These are phyloP conservation scores for Eurois occulta DNA, from an alignment of 2,888 invertebrate species.

Conservation along the genomic window DNA sequence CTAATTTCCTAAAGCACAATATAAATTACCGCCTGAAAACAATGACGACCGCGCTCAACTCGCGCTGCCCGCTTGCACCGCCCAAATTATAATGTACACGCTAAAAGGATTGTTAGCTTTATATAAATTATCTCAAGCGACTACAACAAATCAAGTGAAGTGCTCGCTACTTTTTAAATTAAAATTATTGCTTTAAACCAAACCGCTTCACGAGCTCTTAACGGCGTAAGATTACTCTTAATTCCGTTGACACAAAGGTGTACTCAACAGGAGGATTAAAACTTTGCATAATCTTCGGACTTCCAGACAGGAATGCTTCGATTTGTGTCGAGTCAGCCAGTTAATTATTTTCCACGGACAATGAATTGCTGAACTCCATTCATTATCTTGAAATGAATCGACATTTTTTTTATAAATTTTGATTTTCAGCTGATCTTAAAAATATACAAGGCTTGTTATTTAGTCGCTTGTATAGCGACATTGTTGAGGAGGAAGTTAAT, in stretches of 20 bases:
- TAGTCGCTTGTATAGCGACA: constrained; percentile 39
- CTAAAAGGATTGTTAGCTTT: constrained; percentile 80
- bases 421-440: constrained; percentile 68
- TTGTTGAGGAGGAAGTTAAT: constrained; percentile 45
- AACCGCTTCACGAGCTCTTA: constrained; percentile 53
- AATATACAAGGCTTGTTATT: constrained; percentile 56
- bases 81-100: constrained; percentile 78
- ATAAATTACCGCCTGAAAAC: constrained; percentile 87
- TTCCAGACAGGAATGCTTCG: constrained; percentile 72
- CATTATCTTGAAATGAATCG: constrained; percentile 80
- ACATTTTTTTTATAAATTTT: constrained; percentile 73
- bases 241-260: constrained; percentile 64
- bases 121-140: constrained; percentile 70
- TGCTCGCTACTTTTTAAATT: constrained; percentile 44
- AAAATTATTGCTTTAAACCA: constrained; percentile 59
- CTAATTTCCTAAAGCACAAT: constrained; percentile 87
- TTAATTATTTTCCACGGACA: constrained; percentile 87
- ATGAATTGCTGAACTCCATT: constrained; percentile 84
- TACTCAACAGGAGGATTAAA: constrained; percentile 67
- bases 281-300: constrained; percentile 74
- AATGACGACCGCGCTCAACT: constrained; percentile 79
- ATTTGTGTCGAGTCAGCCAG: constrained; percentile 86
- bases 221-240: constrained; percentile 39
- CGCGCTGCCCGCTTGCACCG: constrained; percentile 68
- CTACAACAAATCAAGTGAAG: constrained; percentile 60